Evolutionary conservation across 2,888 invertebrate species (phyloP).

Genomic region (Yponomeuta malinellus): DNA sequence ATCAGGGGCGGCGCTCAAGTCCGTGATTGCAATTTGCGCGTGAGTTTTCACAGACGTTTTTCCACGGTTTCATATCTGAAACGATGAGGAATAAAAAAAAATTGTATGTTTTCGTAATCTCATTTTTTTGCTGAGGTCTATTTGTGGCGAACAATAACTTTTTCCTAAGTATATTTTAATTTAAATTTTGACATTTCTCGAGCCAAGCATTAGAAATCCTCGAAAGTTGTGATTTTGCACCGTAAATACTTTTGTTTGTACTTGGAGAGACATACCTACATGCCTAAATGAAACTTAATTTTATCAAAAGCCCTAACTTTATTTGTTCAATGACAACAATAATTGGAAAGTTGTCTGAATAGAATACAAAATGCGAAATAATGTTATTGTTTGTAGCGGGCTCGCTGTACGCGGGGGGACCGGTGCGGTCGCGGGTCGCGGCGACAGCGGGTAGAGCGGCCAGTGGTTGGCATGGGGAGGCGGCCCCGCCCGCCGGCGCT

Average conservation of each 20-base stretch:
- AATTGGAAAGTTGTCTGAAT: constrained; percentile 11
- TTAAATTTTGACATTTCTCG: background rate
- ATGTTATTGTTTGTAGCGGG: constrained; percentile 10
- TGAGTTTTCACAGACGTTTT: constrained; percentile 30
- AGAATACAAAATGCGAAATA: constrained; percentile 12
- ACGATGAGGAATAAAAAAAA: background rate
- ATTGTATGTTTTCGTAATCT: no score
- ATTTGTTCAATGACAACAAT: constrained; percentile 8
- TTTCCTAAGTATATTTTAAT: background rate
- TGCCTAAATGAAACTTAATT: no score
- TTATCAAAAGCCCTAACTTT: no score
- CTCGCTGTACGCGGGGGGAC: constrained; percentile 19
- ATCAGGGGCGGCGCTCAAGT: constrained; percentile 49
- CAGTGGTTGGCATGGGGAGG: constrained; percentile 52
- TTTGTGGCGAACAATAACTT: background rate
- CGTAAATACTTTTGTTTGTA: no score
- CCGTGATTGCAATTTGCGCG: constrained; percentile 36
- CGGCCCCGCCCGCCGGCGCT: constrained; percentile 33
- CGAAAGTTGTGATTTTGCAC: background rate
- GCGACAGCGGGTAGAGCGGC: constrained; percentile 62
- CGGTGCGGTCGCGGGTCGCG: constrained; percentile 36
- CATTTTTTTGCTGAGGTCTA: background rate
- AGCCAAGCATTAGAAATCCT: background rate
- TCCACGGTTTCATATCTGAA: background rate
- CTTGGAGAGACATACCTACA: no score